These are phyloP conservation scores for Microplitis deprimator DNA, from an alignment of 2,888 invertebrate genomes.

Conservation along the genomic window DNA sequence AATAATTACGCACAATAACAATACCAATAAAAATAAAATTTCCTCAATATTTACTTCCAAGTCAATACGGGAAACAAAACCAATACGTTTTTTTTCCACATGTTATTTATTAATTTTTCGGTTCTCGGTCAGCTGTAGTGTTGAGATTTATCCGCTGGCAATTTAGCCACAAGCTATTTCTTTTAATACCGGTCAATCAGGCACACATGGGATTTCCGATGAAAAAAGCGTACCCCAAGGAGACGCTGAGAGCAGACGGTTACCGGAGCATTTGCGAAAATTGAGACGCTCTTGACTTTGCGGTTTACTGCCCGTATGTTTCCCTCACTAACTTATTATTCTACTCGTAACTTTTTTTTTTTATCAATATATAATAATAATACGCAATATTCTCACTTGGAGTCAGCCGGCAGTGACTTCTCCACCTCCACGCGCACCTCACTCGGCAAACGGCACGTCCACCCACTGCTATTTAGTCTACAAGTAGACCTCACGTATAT, in stretches of 20 bases:
- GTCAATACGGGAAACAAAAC: not conserved
- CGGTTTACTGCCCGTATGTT: conserved; percentile 37
- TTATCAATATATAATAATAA: not conserved
- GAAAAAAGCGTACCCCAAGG: conserved; percentile 20
- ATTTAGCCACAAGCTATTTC: conserved; percentile 35
- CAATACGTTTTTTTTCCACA: not conserved
- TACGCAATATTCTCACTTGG: too few species aligned
- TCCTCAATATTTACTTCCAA: too few species aligned
- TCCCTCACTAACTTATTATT: not conserved
- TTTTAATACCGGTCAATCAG: conserved; percentile 36
- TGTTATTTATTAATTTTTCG: not conserved
- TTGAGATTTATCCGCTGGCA: conserved; percentile 26
- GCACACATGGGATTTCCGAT: conserved; percentile 33
- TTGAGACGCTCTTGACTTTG: conserved; percentile 53
- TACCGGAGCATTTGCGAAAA: conserved; percentile 45
- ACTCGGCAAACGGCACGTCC: conserved; percentile 51
- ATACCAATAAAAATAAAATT: too few species aligned
- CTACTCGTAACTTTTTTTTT: conserved; percentile 31
- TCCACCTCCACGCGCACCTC: conserved; percentile 47
- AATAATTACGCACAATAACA: too few species aligned
- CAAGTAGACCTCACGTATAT: conserved; percentile 9
- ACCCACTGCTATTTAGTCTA: conserved; percentile 49
- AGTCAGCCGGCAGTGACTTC: conserved; percentile 21
- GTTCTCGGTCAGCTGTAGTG: conserved; percentile 15
- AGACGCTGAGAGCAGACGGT: conserved; percentile 17